Conservation (phyloP, 2,888 invertebrate species). For the Chloromyia formosa region DNA sequence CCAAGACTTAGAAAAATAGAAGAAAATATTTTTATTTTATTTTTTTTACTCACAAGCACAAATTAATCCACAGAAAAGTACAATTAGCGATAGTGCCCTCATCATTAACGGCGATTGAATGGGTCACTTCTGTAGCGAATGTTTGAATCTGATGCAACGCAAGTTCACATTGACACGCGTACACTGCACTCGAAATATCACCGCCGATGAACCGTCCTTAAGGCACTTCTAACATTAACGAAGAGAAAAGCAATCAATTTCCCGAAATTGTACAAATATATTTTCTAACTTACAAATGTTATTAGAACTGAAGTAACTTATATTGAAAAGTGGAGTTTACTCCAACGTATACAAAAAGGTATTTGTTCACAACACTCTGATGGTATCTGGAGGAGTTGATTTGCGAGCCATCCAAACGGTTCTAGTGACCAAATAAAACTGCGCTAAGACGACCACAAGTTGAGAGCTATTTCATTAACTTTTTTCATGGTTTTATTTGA, state of each 20-base stretch:
- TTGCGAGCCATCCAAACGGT: constrained; percentile 52
- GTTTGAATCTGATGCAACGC: not conserved
- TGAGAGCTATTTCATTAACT: constrained; percentile 49
- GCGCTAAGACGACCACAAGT: constrained; percentile 49
- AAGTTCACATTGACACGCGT: constrained; percentile 26
- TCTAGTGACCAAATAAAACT: constrained; percentile 54
- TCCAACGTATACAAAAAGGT: not conserved
- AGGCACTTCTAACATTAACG: constrained; percentile 12
- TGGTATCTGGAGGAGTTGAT: constrained; percentile 1
- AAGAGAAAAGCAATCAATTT: not conserved
- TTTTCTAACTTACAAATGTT: not conserved
- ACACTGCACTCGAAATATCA: constrained; percentile 15
- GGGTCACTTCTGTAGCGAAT: not conserved
- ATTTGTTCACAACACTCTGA: not conserved
- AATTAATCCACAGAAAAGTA: constrained; percentile 48
- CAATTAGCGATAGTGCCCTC: constrained; percentile 29
- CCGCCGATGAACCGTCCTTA: not conserved
- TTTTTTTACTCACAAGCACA: constrained; percentile 47
- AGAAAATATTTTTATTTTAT: too few relatives aligned
- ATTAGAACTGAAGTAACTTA: not conserved
- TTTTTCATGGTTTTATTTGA: constrained; percentile 39
- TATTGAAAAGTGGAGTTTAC: not conserved
- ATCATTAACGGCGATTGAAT: constrained; percentile 25
- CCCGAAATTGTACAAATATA: not conserved
- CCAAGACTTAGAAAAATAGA: not conserved